These are phyloP conservation scores for Rhagium mordax DNA, from an alignment of 2,888 invertebrate genomes.

Conservation along the genomic window DNA sequence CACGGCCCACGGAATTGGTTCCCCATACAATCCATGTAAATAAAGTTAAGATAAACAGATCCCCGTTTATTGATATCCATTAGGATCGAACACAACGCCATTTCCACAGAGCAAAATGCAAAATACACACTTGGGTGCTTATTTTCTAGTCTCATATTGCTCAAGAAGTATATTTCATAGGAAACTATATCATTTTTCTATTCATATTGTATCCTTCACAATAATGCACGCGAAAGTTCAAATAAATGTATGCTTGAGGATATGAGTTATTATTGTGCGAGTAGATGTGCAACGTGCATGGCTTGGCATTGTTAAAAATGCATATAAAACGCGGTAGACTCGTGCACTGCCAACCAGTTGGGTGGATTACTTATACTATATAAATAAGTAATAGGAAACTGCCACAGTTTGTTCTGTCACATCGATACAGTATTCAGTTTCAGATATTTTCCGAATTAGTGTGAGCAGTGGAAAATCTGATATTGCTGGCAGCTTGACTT, in stretches of 20 bases:
- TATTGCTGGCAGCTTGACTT: too few species aligned
- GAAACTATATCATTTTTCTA: slow-evolving; percentile 8
- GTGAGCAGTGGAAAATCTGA: too few species aligned
- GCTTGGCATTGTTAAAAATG: neutral
- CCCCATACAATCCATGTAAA: too few species aligned
- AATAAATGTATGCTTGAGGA: slow-evolving; percentile 1
- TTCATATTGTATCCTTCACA: slow-evolving; percentile 6
- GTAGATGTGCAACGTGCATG: neutral
- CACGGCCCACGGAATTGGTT: too few species aligned
- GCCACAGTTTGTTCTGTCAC: neutral
- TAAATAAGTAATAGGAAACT: neutral
- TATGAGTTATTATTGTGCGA: neutral
- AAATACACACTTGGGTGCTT: slow-evolving; percentile 1
- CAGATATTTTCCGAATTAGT: too few species aligned
- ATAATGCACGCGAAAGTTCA: slow-evolving; percentile 9
- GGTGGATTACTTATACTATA: neutral
- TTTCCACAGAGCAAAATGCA: neutral
- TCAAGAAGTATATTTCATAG: neutral
- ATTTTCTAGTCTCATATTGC: neutral
- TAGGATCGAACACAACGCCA: too few species aligned
- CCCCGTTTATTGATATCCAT: too few species aligned
- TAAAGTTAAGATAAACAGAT: too few species aligned
- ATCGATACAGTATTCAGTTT: too few species aligned
- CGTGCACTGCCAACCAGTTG: neutral
- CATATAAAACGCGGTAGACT: neutral